phyloP scores from a whole-genome alignment of 2,888 invertebrate genomes.

The Agrochola circellaris region DNA sequence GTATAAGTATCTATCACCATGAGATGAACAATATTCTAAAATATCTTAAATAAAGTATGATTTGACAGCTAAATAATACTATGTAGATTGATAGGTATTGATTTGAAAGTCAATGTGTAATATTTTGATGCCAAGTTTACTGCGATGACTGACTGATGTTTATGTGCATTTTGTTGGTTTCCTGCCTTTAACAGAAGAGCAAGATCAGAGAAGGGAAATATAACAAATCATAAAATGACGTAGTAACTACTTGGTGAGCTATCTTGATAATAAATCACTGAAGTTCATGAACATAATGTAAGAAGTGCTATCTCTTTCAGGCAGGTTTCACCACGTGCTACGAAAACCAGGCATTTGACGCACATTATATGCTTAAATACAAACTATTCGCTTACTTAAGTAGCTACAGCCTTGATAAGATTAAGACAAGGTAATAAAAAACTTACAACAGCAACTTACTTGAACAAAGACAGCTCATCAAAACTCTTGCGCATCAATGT shows the following conservation, averaged over 20 bases:
- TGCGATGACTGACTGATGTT: slow-evolving; percentile 24
- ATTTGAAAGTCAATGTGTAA: neutral
- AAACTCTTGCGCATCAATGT: slow-evolving; percentile 39
- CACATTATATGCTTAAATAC: neutral
- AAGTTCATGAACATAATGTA: neutral
- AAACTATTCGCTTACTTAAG: slow-evolving; percentile 14
- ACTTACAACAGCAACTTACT: slow-evolving; percentile 41
- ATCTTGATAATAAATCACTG: neutral
- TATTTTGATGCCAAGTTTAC: slow-evolving; percentile 32
- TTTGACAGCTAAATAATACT: neutral
- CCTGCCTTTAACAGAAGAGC: neutral
- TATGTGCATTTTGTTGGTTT: slow-evolving; percentile 16
- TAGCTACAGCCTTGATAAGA: slow-evolving; percentile 11
- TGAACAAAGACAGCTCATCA: slow-evolving; percentile 41
- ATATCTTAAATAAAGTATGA: neutral
- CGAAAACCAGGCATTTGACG: neutral
- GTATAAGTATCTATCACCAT: neutral
- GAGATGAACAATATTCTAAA: neutral
- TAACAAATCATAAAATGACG: neutral
- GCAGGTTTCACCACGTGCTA: slow-evolving; percentile 28
- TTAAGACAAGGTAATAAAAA: slow-evolving; percentile 34
- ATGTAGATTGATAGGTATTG: neutral
- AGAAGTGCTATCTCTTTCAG: neutral
- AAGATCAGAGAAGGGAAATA: slow-evolving; percentile 1
- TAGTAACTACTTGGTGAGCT: neutral